Evolutionary conservation across 1,140 invertebrate genomes (phyloP).

Genomic region (Drosophila subobscura): DNA sequence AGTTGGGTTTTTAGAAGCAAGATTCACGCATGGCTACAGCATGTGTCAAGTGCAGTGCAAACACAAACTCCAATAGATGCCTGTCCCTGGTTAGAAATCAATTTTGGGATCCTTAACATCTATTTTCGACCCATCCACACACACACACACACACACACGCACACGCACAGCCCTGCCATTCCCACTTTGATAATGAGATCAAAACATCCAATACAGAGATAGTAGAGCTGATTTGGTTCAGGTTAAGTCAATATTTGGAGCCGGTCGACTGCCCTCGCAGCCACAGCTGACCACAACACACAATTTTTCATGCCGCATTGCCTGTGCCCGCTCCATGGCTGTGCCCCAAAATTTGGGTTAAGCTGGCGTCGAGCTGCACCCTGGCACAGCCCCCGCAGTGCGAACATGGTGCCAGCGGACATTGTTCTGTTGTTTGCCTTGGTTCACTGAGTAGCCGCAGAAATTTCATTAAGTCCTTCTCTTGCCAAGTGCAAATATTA

Average conservation of each 20-base stretch:
- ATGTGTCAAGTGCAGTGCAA: constrained; percentile 77
- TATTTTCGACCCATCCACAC: too few species aligned
- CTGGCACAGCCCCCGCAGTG: neutral
- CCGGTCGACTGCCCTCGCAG: constrained; percentile 48
- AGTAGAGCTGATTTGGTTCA: constrained; percentile 32
- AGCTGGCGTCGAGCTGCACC: neutral
- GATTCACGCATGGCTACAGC: constrained; percentile 73
- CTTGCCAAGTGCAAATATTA: constrained; percentile 61
- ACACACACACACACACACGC: too few species aligned
- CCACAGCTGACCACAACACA: constrained; percentile 70
- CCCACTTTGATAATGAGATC: constrained; percentile 73
- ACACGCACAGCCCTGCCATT: constrained; percentile 29
- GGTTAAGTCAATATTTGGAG: constrained; percentile 72
- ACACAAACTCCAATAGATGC: constrained; percentile 26
- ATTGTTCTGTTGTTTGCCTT: constrained; percentile 63
- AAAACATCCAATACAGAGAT: constrained; percentile 55
- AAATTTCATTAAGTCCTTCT: constrained; percentile 76
- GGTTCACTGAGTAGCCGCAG: constrained; percentile 63
- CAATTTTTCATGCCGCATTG: constrained; percentile 78
- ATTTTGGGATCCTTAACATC: constrained; percentile 40
- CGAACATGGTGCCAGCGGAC: constrained; percentile 20
- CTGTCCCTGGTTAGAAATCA: constrained; percentile 64
- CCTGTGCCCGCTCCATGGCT: constrained; percentile 46
- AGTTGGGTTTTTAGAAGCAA: constrained; percentile 58
- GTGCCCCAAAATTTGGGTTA: constrained; percentile 15